Conservation (phyloP, 2,888 invertebrate genomes). For the Catocala sponsa region DNA sequence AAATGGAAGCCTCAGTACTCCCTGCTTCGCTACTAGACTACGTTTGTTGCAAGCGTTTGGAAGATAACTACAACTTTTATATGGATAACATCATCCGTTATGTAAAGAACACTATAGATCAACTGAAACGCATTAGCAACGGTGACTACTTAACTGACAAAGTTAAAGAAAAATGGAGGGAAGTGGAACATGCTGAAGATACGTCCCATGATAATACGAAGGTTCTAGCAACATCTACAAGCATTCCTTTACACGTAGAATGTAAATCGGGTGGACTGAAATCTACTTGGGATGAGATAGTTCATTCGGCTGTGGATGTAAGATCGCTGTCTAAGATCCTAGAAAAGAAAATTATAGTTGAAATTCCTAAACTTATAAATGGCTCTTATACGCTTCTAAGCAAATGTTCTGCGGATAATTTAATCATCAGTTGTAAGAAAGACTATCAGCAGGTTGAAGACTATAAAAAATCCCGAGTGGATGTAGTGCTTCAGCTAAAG, state of each 20-base stretch:
- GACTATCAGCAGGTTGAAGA: conserved; percentile 38
- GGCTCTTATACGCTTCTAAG: conserved; percentile 71
- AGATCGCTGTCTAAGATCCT: conserved; percentile 75
- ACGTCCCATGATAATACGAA: conserved; percentile 51
- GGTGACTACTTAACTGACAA: conserved; percentile 80
- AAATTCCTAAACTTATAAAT: conserved; percentile 74
- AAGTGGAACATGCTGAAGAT: conserved; percentile 53
- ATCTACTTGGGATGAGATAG: conserved; percentile 72
- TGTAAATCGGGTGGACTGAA: conserved; percentile 56
- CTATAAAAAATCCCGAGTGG: conserved; percentile 60
- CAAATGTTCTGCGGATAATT: conserved; percentile 65
- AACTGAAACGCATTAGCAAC: conserved; percentile 82
- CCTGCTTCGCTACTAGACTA: conserved; percentile 77
- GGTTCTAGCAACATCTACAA: conserved; percentile 68
- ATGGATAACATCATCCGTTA: conserved; percentile 81
- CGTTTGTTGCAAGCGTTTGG: conserved; percentile 75
- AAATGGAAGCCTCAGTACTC: conserved; percentile 57
- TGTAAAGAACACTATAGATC: conserved; percentile 78
- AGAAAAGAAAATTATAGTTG: conserved; percentile 75
- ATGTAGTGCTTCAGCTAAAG: conserved; percentile 71
- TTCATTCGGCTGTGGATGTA: conserved; percentile 78
- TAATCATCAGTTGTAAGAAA: conserved; percentile 71
- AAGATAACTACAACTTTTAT: conserved; percentile 78
- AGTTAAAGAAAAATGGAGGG: conserved; percentile 80
- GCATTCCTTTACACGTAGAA: conserved; percentile 71